Evolutionary conservation across 2,113 vertebrate genomes (phyloP).

Genomic region (Phalacrocorax aristotelis): DNA sequence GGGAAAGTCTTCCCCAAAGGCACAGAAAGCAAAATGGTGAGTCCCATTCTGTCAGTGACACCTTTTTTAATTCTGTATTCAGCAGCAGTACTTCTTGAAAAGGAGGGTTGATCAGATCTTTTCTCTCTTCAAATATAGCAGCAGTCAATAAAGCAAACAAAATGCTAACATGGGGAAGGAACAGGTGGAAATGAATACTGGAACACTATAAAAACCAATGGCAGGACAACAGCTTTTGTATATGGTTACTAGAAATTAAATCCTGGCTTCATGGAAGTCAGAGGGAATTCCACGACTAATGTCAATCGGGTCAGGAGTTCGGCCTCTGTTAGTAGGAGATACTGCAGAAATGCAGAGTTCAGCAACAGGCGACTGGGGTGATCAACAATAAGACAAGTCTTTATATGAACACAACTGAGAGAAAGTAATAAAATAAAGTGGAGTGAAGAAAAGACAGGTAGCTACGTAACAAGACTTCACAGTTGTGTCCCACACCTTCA

Average conservation of each 20-base stretch:
- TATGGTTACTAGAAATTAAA: not conserved
- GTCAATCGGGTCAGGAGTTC: not conserved
- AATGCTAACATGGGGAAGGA: not conserved
- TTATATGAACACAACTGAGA: not conserved
- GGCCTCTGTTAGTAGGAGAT: not conserved
- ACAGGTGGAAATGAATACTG: not conserved
- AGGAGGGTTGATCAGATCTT: not conserved
- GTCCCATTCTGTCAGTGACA: not conserved
- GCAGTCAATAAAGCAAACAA: not conserved
- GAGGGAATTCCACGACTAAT: not conserved
- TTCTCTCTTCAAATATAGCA: not conserved
- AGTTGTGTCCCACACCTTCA: not conserved
- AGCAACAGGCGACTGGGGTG: not conserved
- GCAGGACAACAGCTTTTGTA: not conserved
- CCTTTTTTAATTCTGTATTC: not conserved
- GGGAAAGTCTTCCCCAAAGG: not conserved
- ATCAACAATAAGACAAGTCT: not conserved
- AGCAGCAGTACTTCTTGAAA: not conserved
- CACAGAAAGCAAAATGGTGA: not conserved
- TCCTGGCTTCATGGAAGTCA: not conserved
- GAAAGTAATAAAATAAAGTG: not conserved
- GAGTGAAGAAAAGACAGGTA: not conserved
- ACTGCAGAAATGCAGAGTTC: not conserved
- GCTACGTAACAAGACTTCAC: not conserved
- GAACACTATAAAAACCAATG: not conserved